phyloP scores from a whole-genome alignment of 2,888 invertebrate species.

The Watsonalla cultraria region DNA sequence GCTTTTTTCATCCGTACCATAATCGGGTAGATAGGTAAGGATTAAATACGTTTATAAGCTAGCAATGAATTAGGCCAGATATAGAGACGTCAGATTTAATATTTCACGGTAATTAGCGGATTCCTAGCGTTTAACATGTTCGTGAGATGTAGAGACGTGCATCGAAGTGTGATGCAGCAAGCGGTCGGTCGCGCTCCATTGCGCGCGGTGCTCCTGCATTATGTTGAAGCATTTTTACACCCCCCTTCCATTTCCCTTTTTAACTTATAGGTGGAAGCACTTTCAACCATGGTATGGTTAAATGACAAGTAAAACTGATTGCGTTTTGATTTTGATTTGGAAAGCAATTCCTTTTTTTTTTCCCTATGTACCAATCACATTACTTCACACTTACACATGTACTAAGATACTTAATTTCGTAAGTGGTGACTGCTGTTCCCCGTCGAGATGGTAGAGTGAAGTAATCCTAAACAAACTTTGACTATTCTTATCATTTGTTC shows the following conservation, averaged over 20 bases:
- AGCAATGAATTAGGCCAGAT: no score
- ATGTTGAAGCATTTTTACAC: constrained; percentile 20
- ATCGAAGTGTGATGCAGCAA: constrained; percentile 48
- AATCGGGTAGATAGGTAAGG: no score
- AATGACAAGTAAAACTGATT: no score
- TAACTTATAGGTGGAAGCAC: constrained; percentile 20
- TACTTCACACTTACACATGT: constrained; percentile 6
- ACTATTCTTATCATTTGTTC: constrained; percentile 30
- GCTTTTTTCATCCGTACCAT: no score
- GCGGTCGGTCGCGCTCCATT: constrained; percentile 61
- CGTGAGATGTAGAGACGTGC: constrained; percentile 33
- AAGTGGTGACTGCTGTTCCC: constrained; percentile 10
- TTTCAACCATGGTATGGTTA: constrained; percentile 15
- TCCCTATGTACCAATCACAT: no score
- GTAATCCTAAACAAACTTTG: constrained; percentile 33
- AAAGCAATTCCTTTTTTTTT: no score
- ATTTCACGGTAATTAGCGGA: no score
- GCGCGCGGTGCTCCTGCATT: constrained; percentile 34
- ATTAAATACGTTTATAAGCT: no score
- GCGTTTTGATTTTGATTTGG: no score
- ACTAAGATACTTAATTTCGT: constrained; percentile 18
- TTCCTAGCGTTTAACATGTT: neutral
- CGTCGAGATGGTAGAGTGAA: constrained; percentile 21
- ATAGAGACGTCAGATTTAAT: no score
- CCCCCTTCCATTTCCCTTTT: constrained; percentile 31